Evolutionary conservation across 2,797 vertebrate genomes (phyloP).

Genomic region (Naso thynnoides): DNA sequence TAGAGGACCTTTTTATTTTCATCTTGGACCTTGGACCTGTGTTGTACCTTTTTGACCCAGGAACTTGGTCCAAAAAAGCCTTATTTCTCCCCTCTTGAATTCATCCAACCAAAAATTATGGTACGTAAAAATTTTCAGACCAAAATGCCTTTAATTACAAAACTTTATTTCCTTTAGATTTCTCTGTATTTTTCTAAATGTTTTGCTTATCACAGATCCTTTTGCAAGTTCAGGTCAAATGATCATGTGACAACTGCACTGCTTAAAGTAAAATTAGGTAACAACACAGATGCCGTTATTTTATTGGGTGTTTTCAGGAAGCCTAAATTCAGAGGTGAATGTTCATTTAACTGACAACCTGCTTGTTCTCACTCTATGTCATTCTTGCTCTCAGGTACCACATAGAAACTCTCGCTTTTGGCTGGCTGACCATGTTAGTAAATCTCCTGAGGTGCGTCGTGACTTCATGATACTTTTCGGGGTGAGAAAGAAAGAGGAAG

Average conservation of each 20-base stretch:
- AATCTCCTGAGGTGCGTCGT: constrained; percentile 21
- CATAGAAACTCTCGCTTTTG: not conserved
- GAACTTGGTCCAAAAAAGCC: no score
- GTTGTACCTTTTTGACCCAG: no score
- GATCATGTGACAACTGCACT: not conserved
- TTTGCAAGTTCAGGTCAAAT: not conserved
- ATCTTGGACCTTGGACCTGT: no score
- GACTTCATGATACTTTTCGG: constrained; percentile 36
- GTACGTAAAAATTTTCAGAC: not conserved
- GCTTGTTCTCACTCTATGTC: not conserved
- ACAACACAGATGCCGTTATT: no score
- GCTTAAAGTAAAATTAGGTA: no score
- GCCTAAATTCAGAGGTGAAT: not conserved
- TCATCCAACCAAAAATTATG: not conserved
- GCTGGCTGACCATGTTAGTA: not conserved
- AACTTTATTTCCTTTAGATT: not conserved
- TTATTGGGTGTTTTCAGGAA: not conserved
- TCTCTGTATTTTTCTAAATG: not conserved
- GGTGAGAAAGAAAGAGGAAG: not conserved
- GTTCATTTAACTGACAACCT: not conserved
- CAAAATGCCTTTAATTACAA: not conserved
- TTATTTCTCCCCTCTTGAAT: not conserved
- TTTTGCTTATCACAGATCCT: no score
- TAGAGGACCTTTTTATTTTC: no score
- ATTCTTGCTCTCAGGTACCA: constrained; percentile 1